These are phyloP conservation scores for Phaethon lepturus DNA, from an alignment of 2,113 vertebrate species.

Conservation along the genomic window DNA sequence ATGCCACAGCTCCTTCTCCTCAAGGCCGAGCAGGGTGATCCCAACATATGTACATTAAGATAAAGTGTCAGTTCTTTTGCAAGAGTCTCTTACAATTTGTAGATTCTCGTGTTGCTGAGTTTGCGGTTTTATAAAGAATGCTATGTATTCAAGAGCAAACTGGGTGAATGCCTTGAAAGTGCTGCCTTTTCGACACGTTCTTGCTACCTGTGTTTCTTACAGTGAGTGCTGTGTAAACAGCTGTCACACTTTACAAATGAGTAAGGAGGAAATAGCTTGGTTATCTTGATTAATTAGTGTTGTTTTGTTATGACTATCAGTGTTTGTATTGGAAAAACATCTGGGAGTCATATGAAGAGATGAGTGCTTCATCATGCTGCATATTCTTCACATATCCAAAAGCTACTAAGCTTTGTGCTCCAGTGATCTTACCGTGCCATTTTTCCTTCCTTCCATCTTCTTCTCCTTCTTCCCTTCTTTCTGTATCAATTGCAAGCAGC, in stretches of 20 bases:
- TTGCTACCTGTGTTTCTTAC: background rate
- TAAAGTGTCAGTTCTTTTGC: too few species aligned
- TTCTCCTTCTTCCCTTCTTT: background rate
- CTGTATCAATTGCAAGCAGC: background rate
- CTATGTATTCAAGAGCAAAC: background rate
- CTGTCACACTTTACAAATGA: background rate
- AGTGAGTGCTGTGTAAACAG: background rate
- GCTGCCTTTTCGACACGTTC: background rate
- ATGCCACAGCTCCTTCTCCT: too few species aligned
- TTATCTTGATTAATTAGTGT: background rate
- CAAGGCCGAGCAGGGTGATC: too few species aligned
- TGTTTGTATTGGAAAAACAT: background rate
- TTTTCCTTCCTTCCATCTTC: background rate
- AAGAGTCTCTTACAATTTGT: too few species aligned
- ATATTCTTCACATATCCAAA: background rate
- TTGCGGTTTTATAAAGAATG: background rate
- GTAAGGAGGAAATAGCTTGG: background rate
- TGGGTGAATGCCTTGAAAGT: background rate
- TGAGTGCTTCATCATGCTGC: background rate
- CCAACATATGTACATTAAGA: too few species aligned
- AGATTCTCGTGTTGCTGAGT: background rate
- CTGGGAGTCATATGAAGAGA: background rate
- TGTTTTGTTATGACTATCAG: background rate
- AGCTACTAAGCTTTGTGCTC: background rate
- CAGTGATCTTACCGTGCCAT: background rate